Conservation (phyloP, 2,113 vertebrate species). For the Sakesphorus luctuosus region DNA sequence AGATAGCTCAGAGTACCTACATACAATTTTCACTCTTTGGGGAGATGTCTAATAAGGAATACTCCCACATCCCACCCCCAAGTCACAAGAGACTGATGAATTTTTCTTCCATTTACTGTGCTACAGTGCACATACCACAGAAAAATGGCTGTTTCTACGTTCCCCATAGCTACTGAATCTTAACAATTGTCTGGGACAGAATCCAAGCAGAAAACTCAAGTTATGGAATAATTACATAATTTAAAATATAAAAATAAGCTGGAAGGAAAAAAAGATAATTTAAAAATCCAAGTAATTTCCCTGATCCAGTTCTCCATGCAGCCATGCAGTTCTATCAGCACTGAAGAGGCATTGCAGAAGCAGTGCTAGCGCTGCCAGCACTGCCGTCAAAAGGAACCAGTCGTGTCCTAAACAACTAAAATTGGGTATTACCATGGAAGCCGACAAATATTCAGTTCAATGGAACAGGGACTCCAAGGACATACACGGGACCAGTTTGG, state of each 20-base stretch:
- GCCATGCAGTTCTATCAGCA: not conserved
- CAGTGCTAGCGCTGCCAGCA: not conserved
- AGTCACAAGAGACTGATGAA: constrained; percentile 33
- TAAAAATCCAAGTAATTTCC: not conserved
- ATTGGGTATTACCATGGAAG: not conserved
- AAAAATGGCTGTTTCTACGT: constrained; percentile 15
- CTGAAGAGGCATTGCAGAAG: not conserved
- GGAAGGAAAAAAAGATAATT: not conserved
- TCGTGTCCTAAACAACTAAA: not conserved
- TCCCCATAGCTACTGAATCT: constrained; percentile 28
- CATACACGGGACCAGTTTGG: not conserved
- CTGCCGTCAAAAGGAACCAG: not conserved
- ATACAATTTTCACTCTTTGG: constrained; percentile 21
- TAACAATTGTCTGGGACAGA: constrained; percentile 36
- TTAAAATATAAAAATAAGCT: constrained; percentile 50
- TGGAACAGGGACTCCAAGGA: not conserved
- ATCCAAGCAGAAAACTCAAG: constrained; percentile 59
- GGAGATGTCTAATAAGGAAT: constrained; percentile 40
- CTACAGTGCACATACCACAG: not conserved
- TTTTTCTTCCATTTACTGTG: constrained; percentile 33
- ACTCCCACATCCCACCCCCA: constrained; percentile 36
- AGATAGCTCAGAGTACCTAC: constrained; percentile 43
- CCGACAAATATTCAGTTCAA: not conserved
- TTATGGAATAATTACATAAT: constrained; percentile 59
- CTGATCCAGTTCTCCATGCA: not conserved